Conservation (phyloP, 1,140 invertebrate species). For the Rhagoletis zephyria region DNA sequence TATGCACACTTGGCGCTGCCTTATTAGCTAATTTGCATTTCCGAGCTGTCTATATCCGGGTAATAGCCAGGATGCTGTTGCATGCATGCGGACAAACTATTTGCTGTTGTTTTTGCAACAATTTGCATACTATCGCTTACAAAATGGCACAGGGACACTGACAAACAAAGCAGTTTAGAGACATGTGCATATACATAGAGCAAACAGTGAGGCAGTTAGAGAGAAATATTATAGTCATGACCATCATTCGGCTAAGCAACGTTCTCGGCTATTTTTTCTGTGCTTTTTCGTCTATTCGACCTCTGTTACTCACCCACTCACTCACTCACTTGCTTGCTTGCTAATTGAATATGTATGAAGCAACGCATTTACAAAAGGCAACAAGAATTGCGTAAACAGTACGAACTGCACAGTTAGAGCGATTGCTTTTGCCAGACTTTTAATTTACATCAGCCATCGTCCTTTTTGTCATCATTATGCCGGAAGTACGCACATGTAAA, state of each 20-base stretch:
- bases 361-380: not conserved
- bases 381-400: not conserved
- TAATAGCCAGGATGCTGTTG: conserved; percentile 2
- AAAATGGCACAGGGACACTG: not conserved
- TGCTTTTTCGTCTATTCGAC: not conserved
- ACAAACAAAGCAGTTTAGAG: not conserved
- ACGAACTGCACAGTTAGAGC: not conserved
- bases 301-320: not conserved
- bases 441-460: conserved; percentile 23
- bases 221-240: not conserved
- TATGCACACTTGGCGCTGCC: not conserved
- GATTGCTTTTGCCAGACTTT: not conserved
- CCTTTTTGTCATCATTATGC: not conserved
- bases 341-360: conserved; percentile 48
- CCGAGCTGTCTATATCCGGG: conserved; percentile 1
- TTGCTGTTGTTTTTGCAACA: conserved; percentile 44
- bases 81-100: too few species aligned
- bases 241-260: not conserved
- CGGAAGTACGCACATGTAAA: not conserved
- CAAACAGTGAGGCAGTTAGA: not conserved
- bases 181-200: not conserved
- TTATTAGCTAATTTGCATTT: conserved; percentile 55
- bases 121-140: conserved; percentile 47
- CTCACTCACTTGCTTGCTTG: not conserved
- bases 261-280: not conserved